These are phyloP conservation scores for Microtus montanus DNA, from an alignment of 2,113 vertebrate genomes.

Conservation along the genomic window DNA sequence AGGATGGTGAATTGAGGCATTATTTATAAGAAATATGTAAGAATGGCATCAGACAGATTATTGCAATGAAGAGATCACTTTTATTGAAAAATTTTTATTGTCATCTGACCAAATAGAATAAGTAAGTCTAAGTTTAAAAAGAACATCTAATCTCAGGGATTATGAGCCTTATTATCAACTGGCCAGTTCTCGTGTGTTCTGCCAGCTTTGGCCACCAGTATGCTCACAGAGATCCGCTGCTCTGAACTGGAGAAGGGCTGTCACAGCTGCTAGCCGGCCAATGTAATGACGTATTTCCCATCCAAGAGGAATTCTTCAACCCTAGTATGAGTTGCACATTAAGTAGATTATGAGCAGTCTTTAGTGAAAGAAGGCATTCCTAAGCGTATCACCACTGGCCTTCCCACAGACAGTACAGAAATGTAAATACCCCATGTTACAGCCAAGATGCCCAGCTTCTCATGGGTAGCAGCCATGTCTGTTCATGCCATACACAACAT, in stretches of 20 bases:
- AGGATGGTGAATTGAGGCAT: conserved; percentile 67
- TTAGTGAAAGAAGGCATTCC: conserved; percentile 49
- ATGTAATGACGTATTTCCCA: conserved; percentile 79
- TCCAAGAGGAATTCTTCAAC: conserved; percentile 79
- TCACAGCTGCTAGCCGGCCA: conserved; percentile 76
- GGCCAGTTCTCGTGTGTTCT: conserved; percentile 56
- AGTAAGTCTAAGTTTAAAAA: conserved; percentile 56
- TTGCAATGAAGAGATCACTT: conserved; percentile 56
- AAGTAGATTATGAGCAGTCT: conserved; percentile 74
- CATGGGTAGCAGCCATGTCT: conserved; percentile 51
- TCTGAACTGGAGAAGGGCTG: conserved; percentile 69
- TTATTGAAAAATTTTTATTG: conserved; percentile 31
- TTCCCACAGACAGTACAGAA: conserved; percentile 50
- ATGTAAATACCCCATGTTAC: neutral
- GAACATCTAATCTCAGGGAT: conserved; percentile 58
- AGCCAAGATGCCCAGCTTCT: conserved; percentile 25
- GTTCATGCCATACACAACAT: neutral
- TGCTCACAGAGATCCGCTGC: conserved; percentile 49
- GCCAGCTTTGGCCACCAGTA: conserved; percentile 64
- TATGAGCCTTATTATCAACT: conserved; percentile 45
- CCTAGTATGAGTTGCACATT: conserved; percentile 66
- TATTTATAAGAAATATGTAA: conserved; percentile 79
- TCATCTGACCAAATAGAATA: conserved; percentile 70
- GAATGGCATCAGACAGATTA: conserved; percentile 59
- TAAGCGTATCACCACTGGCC: conserved; percentile 38